A percentile compares a stretch with the other conserved stretches of the same genome.
These are phyloP conservation scores for Pandemis heparana DNA, from an alignment of 2,888 invertebrate genomes.

Conservation along the genomic window DNA sequence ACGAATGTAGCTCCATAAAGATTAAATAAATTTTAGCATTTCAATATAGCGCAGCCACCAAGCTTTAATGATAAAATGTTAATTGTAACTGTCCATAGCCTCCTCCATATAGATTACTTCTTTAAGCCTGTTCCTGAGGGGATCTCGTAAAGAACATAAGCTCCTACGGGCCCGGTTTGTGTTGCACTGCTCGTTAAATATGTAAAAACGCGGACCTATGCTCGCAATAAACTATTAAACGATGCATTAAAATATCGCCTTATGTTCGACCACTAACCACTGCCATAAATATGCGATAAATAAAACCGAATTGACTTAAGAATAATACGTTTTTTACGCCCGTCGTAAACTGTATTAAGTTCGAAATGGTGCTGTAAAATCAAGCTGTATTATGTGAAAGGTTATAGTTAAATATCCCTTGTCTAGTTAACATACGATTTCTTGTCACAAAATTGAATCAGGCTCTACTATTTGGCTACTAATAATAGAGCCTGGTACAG, in stretches of 20 bases:
- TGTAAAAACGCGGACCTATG: slow-evolving; percentile 52
- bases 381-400: neutral
- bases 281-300: slow-evolving; percentile 33
- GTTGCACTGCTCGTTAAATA: slow-evolving; percentile 54
- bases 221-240: slow-evolving; percentile 46
- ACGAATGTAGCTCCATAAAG: neutral
- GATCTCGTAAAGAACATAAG: slow-evolving; percentile 49
- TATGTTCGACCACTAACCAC: slow-evolving; percentile 31
- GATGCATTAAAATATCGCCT: slow-evolving; percentile 45
- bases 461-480: too few relatives aligned
- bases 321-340: slow-evolving; percentile 3
- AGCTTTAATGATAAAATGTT: slow-evolving; percentile 28
- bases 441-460: too few relatives aligned
- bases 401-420: neutral
- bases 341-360: slow-evolving; percentile 4
- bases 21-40: neutral
- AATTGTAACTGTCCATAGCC: slow-evolving; percentile 20
- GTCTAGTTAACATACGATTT: too few relatives aligned
- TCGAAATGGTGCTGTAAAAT: neutral
- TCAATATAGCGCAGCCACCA: slow-evolving; percentile 1
- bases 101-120: slow-evolving; percentile 54
- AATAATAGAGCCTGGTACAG: too few relatives aligned
- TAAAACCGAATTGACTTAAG: slow-evolving; percentile 13
- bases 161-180: slow-evolving; percentile 46
- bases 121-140: slow-evolving; percentile 49